Evolutionary conservation across 1,140 invertebrate genomes (phyloP), one percentile per base, ranked within the genome.

Genomic region (Formica exsecta): DNA sequence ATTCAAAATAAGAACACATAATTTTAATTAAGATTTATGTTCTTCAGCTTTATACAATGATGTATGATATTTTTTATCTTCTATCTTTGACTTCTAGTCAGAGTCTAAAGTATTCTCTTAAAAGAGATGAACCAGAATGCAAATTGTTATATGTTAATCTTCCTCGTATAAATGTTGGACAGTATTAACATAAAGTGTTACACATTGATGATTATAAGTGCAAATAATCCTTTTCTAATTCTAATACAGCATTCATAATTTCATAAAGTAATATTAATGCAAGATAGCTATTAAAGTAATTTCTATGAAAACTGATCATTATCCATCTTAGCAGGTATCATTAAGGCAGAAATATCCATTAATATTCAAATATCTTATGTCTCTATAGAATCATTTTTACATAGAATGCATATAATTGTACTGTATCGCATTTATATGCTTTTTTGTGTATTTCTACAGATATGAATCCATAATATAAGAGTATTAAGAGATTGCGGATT

Each of bases 261-360:
- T 51, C 11, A 25, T 2, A 38, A 80, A 68, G 48, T 54, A 29
- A 57, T 29, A n/a, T 36, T 66, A 74, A 74, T 41, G 19, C 4
- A 5, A n/a, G 25, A 51, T 64, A 57, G 16, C 8, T 68, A 22
- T 59, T 41, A 36, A 1, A 68, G 9, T 19, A 29, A 70, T 38
- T 80, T 16, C 7, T 68, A 32, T 36, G 32, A 80, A 80, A 80
- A 48, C 3, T 65, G 11, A 65, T 77, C 19, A 44, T 74, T 19
- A 36, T 36, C 19, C 9, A 65, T 29, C 38, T 76, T 22, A 32
- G 25, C 0, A 29, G 0, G 8, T 32, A 65, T 65, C 19, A 64
- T 65, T 65, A 48, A 64, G 4, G 11, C 25, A 64, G 48, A 51
- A 51, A 51, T 29, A 19, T 65, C 48, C 11, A 36, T 65, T n/a